These are phyloP conservation scores for Coendou prehensilis DNA, from an alignment of 2,797 vertebrate species.

Conservation along the genomic window DNA sequence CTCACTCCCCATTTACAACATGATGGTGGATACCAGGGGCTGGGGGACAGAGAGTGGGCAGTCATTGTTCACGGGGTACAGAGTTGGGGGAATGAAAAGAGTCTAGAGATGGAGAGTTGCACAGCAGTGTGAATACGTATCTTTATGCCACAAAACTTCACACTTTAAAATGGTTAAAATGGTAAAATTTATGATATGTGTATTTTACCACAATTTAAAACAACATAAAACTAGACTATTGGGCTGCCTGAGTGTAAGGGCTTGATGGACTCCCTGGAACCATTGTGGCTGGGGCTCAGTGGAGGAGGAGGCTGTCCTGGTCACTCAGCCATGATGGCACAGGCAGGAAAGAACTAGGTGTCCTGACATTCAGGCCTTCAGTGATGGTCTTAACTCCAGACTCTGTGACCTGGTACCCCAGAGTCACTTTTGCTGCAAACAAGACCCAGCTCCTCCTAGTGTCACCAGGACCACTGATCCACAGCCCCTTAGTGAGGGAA, in stretches of 20 bases:
- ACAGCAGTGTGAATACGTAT: background rate
- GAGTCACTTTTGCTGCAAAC: rapidly evolving
- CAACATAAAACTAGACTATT: background rate
- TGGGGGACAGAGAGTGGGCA: background rate
- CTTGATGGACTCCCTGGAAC: background rate
- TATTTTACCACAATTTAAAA: background rate
- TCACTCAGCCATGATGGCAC: rapidly evolving
- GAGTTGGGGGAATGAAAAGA: background rate
- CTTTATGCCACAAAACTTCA: background rate
- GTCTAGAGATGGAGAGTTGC: background rate
- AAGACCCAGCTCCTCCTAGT: background rate
- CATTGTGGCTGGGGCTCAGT: background rate
- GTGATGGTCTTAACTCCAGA: background rate
- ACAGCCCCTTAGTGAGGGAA: background rate
- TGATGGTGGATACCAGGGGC: background rate
- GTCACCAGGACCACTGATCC: background rate
- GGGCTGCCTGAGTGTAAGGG: background rate
- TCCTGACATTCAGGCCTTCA: background rate
- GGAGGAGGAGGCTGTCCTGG: background rate
- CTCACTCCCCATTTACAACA: background rate
- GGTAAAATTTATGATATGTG: background rate
- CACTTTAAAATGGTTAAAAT: background rate
- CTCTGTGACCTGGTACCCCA: background rate
- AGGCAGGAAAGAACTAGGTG: too few relatives aligned
- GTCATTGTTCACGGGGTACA: background rate